A percentile compares a stretch with the other conserved stretches of the same genome.
These are phyloP conservation scores for Clarias fuscus DNA, from an alignment of 2,797 vertebrate genomes.

Conservation along the genomic window DNA sequence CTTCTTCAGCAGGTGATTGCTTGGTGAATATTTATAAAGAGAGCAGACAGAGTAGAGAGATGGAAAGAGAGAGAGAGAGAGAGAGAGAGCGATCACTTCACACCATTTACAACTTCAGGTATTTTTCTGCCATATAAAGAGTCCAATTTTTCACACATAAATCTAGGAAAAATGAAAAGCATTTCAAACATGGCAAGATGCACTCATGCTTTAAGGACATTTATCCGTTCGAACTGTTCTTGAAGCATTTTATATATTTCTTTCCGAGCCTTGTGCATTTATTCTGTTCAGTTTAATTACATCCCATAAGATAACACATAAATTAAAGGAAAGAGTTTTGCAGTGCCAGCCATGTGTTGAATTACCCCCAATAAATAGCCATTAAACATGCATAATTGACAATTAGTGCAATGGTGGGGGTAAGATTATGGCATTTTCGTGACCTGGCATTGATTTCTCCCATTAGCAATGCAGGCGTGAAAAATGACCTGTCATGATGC, in stretches of 20 bases:
- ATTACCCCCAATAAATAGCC: conserved; percentile 64
- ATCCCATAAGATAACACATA: conserved; percentile 67
- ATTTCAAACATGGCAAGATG: neutral
- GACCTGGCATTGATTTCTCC: conserved; percentile 61
- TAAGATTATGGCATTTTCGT: conserved; percentile 61
- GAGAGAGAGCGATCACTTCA: conserved; percentile 3
- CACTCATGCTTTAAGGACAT: conserved; percentile 13
- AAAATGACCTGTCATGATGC: conserved; percentile 43
- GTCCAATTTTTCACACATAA: neutral
- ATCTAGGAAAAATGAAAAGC: conserved; percentile 15
- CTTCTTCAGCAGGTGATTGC: conserved; percentile 76
- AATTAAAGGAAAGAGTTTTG: conserved; percentile 60
- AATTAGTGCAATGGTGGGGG: conserved; percentile 60
- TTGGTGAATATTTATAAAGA: conserved; percentile 76
- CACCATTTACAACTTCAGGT: conserved; percentile 30
- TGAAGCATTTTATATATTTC: conserved; percentile 42
- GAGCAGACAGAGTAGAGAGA: conserved; percentile 11
- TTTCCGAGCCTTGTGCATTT: conserved; percentile 47
- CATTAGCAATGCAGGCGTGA: conserved; percentile 52
- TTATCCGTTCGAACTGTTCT: conserved; percentile 24
- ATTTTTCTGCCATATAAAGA: conserved; percentile 27
- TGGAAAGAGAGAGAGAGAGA: conserved; percentile 21
- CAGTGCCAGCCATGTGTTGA: conserved; percentile 59
- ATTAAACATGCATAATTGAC: conserved; percentile 69
- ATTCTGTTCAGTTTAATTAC: conserved; percentile 63